Evolutionary conservation across 2,888 invertebrate species (phyloP).

Genomic region (Ochropleura plecta): DNA sequence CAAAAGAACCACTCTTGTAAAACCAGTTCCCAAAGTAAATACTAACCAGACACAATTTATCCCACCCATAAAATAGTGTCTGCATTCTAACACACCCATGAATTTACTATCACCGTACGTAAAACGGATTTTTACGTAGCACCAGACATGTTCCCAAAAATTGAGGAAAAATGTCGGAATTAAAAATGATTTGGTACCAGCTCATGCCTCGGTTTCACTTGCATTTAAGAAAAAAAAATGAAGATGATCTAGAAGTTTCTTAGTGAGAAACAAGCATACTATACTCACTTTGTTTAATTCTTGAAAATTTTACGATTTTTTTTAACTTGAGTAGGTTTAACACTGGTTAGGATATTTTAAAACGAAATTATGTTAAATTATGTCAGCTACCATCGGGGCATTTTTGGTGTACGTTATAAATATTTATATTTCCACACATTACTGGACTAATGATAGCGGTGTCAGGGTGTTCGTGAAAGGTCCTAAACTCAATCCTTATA

Average conservation of each 20-base stretch:
- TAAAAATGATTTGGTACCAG: background rate
- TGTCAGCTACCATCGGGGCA: background rate
- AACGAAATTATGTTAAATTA: constrained; percentile 34
- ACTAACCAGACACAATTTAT: constrained; percentile 17
- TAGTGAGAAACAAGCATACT: too few relatives aligned
- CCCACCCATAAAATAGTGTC: constrained; percentile 26
- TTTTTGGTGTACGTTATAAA: constrained; percentile 34
- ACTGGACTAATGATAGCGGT: constrained; percentile 4
- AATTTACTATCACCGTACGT: constrained; percentile 44
- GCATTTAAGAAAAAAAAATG: too few relatives aligned
- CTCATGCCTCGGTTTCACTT: background rate
- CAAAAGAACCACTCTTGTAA: background rate
- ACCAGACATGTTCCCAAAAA: background rate
- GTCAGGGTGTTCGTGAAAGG: background rate
- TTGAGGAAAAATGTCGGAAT: constrained; percentile 19
- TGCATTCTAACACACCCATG: constrained; percentile 53
- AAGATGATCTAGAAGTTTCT: too few relatives aligned
- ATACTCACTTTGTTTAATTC: too few relatives aligned
- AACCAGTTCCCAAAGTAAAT: background rate
- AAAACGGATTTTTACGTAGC: constrained; percentile 23
- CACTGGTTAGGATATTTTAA: constrained; percentile 28
- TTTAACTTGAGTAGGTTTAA: too few relatives aligned
- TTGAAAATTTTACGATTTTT: too few relatives aligned
- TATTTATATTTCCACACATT: constrained; percentile 37
- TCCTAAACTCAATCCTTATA: background rate